Percentiles rank a stretch among this genome's conserved stretches.
Evolutionary conservation across 2,888 invertebrate genomes (phyloP).

Genomic region (Diaprepes abbreviatus): DNA sequence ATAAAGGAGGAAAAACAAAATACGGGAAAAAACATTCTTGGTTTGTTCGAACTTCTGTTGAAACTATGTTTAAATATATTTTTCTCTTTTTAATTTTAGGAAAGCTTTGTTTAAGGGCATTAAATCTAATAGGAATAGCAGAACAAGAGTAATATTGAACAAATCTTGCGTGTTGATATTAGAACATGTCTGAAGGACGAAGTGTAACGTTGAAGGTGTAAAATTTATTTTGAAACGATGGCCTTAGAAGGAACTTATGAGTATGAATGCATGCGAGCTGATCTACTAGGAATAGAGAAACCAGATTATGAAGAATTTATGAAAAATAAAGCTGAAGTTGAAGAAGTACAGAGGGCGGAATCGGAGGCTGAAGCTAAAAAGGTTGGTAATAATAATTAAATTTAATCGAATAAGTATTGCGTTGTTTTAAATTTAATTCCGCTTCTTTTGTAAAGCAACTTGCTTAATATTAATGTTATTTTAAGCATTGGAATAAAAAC

Average conservation of each 20-base stretch:
- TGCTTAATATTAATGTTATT: too few relatives aligned
- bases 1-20: background rate
- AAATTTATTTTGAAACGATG: conserved; percentile 19
- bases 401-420: too few relatives aligned
- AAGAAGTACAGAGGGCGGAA: conserved; percentile 70
- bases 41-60: background rate
- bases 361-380: conserved; percentile 66
- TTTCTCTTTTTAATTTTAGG: background rate
- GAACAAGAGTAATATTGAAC: background rate
- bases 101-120: background rate
- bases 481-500: too few relatives aligned
- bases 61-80: background rate
- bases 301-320: conserved; percentile 79
- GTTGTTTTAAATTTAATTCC: too few relatives aligned
- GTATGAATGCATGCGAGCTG: conserved; percentile 84
- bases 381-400: conserved; percentile 23
- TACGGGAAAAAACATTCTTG: background rate
- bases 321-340: conserved; percentile 68
- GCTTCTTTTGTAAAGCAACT: too few relatives aligned
- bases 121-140: background rate
- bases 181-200: background rate
- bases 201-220: background rate
- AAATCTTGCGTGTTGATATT: background rate
- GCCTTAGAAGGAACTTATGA: conserved; percentile 71
- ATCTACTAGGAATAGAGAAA: conserved; percentile 79